These are phyloP conservation scores for Eupithecia dodoneata DNA, from an alignment of 2,888 invertebrate genomes.

Conservation along the genomic window DNA sequence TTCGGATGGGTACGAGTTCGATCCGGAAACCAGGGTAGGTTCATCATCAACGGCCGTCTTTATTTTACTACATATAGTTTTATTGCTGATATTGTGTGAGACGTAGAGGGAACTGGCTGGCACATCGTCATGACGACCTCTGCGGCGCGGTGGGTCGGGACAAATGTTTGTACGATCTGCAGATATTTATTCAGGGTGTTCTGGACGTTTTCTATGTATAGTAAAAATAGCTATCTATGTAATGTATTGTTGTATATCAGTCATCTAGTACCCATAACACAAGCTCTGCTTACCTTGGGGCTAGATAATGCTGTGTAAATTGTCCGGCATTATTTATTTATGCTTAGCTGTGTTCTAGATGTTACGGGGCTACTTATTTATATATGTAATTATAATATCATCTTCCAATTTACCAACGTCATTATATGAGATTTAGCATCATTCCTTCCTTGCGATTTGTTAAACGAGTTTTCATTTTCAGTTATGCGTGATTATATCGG, in stretches of 20 bases:
- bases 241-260: no score
- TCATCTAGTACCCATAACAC: no score
- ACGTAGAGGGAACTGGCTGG: background rate
- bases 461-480: background rate
- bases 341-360: background rate
- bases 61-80: background rate
- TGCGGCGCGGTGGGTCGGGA: no score
- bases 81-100: background rate
- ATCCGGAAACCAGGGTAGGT: conserved; percentile 21
- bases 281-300: no score
- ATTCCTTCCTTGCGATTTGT: background rate
- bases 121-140: background rate
- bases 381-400: background rate
- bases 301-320: no score
- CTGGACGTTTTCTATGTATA: no score
- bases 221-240: no score
- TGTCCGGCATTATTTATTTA: no score
- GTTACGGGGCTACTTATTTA: background rate
- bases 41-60: background rate
- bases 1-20: conserved; percentile 24
- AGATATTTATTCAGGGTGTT: no score
- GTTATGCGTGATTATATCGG: conserved; percentile 43
- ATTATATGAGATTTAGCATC: background rate
- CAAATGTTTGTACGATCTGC: no score
- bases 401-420: background rate